A percentile compares a stretch with the other conserved stretches of the same genome.
phyloP scores from a whole-genome alignment of 2,888 invertebrate species.

The Nomada flava region DNA sequence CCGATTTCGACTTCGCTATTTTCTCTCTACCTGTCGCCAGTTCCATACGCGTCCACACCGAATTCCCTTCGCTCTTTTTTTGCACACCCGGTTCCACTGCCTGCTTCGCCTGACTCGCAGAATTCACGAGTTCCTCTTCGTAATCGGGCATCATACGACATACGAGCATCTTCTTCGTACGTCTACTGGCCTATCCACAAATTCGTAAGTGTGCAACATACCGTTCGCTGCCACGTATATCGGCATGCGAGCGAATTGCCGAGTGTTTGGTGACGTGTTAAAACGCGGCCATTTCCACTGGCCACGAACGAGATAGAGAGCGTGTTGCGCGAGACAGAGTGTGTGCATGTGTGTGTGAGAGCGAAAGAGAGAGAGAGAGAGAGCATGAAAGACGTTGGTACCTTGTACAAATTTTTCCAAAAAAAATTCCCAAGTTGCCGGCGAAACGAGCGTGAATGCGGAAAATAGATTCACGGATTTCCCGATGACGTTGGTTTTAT shows the following conservation, averaged over 20 bases:
- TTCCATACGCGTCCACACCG: background rate
- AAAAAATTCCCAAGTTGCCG: conserved; percentile 34
- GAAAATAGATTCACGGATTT: background rate
- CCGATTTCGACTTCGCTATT: conserved; percentile 20
- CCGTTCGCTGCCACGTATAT: conserved; percentile 62
- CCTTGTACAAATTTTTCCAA: conserved; percentile 6
- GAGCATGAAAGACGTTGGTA: conserved; percentile 17
- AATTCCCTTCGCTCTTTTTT: background rate
- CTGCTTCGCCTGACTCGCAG: background rate
- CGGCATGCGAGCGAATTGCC: conserved; percentile 60
- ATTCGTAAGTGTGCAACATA: conserved; percentile 56
- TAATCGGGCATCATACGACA: conserved; percentile 17
- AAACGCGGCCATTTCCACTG: conserved; percentile 75
- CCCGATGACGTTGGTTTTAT: background rate
- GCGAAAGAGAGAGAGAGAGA: conserved; percentile 21
- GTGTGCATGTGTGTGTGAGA: conserved; percentile 24
- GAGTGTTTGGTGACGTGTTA: conserved; percentile 79
- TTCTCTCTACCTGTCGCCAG: conserved; percentile 15
- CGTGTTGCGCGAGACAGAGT: conserved; percentile 28
- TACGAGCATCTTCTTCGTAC: conserved; percentile 16
- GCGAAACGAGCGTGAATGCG: background rate
- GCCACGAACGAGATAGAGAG: conserved; percentile 53
- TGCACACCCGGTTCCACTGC: background rate
- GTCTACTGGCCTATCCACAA: conserved; percentile 6
- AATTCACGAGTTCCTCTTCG: background rate